Base-by-base conservation (phyloP, 2,797 vertebrate genomes). In the Dryobates pubescens region DNA sequence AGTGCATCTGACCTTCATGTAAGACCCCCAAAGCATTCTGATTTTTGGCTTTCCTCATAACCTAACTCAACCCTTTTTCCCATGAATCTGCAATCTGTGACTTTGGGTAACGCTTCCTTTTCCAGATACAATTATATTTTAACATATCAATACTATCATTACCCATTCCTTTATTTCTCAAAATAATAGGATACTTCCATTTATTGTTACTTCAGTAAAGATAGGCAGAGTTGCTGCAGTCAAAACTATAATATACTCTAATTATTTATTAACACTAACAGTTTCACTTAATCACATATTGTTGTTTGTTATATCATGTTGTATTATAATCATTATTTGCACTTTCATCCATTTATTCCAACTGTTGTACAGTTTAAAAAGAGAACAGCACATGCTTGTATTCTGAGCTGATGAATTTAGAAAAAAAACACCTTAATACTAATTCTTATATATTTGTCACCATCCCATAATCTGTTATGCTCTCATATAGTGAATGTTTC, bases 1-100 rank as follows among this genome's bases (percentile, higher is more conserved):
- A 97, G 96, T 98, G 98, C 96, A 88, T 97, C 97, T 98, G 98
- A 99, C 98, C 99, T 99, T 98, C 98, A 97, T 97, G 97, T 93
- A 96, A 97, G 97, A 98, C 97, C 96, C 86, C 76, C 95, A 97
- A 97, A 97, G 97, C 97, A 96, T 97, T 97, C 95, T 93, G 96
- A 97, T 97, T 98, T 97, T 95, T 96, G 94, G 82, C 86, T 87
- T 94, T 93, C 82, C 75, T 95, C 57, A 86, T 59, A 95, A 54
- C 78, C 94, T 86, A 92, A 86, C 93, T 83, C 58, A 93, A 96
- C 12, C 30, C 72, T 81, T 82, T 92, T 95, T 91, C 75, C 70
- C 77, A 69, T 8, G 5, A 94, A 94, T 75, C 69, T 89, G 32
- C 92, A 87, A 57, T 94, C 93, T 93, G 58, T 62, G 93, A 80